A percentile compares a stretch with the other conserved stretches of the same genome.
phyloP scores from a whole-genome alignment of 2,113 vertebrate genomes.

The Axis porcinus region DNA sequence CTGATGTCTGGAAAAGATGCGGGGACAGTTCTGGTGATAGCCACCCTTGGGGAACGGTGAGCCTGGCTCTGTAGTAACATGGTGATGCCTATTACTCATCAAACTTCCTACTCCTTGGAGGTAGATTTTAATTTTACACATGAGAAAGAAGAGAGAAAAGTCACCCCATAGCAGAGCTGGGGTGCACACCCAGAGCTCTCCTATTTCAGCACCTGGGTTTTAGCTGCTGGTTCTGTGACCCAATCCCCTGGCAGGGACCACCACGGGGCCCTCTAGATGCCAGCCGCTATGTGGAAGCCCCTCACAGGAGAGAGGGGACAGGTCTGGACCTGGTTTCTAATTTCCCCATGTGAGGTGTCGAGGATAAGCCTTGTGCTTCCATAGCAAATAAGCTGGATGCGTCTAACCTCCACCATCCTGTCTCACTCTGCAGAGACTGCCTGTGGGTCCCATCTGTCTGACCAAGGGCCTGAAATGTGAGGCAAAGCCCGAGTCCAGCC shows the following conservation, averaged over 20 bases:
- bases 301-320: background rate
- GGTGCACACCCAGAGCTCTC: too few relatives aligned
- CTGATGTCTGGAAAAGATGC: rapidly evolving
- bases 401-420: rapidly evolving
- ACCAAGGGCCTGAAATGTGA: background rate
- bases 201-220: background rate
- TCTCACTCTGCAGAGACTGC: background rate
- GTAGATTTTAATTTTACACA: background rate
- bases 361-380: rapidly evolving
- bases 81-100: rapidly evolving
- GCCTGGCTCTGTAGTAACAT: background rate
- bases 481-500: background rate
- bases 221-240: background rate
- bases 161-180: rapidly evolving
- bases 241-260: rapidly evolving
- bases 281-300: rapidly evolving
- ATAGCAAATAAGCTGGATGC: rapidly evolving
- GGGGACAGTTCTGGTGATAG: rapidly evolving
- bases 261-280: rapidly evolving
- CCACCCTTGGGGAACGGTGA: rapidly evolving
- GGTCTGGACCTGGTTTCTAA: background rate
- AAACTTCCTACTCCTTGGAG: background rate
- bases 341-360: rapidly evolving
- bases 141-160: background rate
- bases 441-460: background rate